Base-by-base conservation (phyloP, 2,797 vertebrate genomes). In the Argyrosomus regius region DNA sequence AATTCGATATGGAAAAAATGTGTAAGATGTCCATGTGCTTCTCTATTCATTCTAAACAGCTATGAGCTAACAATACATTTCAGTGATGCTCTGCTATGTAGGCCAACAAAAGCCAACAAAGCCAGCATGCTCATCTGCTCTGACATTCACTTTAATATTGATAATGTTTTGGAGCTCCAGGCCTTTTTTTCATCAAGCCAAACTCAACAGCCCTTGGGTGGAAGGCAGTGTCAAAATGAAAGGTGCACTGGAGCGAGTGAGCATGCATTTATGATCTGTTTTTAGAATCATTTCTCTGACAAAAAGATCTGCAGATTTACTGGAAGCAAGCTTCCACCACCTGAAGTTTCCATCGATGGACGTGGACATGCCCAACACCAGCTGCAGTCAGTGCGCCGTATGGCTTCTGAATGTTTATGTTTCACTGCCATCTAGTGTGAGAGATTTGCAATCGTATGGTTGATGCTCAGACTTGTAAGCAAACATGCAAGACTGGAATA, bases 401-500 rank as follows among this genome's bases (percentile, higher is more conserved):
- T 45, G 20, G 20, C 39, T 6, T 49, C 69, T 62, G 22, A 80
- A 77, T 75, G 54, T 72, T 85, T 79, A 58, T 83, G 69, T 84
- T 81, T 89, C 77, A 86, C 82, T 92, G 90, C 90, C 93, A 92
- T 83, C 93, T 94, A 90, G 89, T 92, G 92, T 22, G 20, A 39
- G 52, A 72, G n/a, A 31, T 22, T 10, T 46, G 70, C 5, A 72
- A 75, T 31, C 78, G 74, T 14, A 11, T 54, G 16, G 53, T 8
- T 52, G 58, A 41, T 17, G 43, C 5, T 35, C 6, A 11, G 6
- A 41, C 24, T 17, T 12, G 16, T 2, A 12, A 5, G 13, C 12
- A 57, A 54, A 54, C 22, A 57, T 64, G 11, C 20, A 54, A 10
- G 28, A 7, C 52, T 53, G 60, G 18, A 13, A 17, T 1, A 73